phyloP scores from a whole-genome alignment of 37 sponge, comb jelly and placozoan genomes.

The Aphrocallistes beatrix region DNA sequence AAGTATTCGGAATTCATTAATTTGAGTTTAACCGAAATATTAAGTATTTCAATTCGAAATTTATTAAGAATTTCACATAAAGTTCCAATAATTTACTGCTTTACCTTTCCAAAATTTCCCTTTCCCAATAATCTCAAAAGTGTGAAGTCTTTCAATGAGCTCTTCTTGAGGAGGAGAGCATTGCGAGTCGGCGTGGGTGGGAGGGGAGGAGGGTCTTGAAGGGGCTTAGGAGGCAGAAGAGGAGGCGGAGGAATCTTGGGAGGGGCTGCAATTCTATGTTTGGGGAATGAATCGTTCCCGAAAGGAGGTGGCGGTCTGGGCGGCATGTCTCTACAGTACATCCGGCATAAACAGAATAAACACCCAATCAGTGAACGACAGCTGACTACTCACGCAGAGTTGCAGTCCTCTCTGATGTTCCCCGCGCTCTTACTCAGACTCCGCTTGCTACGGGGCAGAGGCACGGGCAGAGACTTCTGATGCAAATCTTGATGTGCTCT shows the following conservation, averaged over 20 bases:
- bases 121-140: conserved; percentile 87
- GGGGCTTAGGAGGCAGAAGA: background rate
- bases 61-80: background rate
- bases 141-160: conserved; percentile 60
- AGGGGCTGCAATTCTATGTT: background rate
- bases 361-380: too few relatives aligned
- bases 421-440: background rate
- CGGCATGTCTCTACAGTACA: background rate
- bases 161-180: background rate
- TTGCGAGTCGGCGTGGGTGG: background rate
- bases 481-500: too few relatives aligned
- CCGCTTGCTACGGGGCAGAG: background rate
- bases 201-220: background rate
- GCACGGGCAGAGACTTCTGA: too few relatives aligned
- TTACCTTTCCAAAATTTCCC: conserved; percentile 92
- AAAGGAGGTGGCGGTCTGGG: background rate
- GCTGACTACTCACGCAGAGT: background rate
- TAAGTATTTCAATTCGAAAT: background rate
- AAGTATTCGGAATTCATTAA: background rate
- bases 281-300: background rate
- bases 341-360: too few relatives aligned
- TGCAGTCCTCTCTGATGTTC: background rate
- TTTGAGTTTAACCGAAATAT: background rate
- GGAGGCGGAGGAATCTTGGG: background rate
- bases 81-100: background rate